Conservation (phyloP, 1,140 invertebrate genomes). For the Musca domestica region DNA sequence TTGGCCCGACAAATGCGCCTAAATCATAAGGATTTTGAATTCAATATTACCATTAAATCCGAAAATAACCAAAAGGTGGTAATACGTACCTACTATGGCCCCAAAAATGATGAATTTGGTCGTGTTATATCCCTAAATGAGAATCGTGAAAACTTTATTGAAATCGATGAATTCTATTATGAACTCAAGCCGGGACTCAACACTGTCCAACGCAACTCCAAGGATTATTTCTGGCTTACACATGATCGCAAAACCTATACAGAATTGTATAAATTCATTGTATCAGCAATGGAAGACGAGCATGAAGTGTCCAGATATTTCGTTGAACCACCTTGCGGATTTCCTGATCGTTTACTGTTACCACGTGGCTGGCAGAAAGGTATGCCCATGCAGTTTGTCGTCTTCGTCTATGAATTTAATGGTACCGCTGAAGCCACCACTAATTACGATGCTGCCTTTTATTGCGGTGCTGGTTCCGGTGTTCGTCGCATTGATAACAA, state of each 20-base stretch:
- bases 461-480: slow-evolving; percentile 45
- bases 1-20: slow-evolving; percentile 62
- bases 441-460: slow-evolving; percentile 42
- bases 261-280: slow-evolving; percentile 53
- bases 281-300: slow-evolving; percentile 51
- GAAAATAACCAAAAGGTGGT: slow-evolving; percentile 50
- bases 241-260: slow-evolving; percentile 53
- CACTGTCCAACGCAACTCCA: slow-evolving; percentile 54
- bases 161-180: slow-evolving; percentile 57
- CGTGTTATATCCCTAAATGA: slow-evolving; percentile 36
- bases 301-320: slow-evolving; percentile 51
- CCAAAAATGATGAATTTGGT: slow-evolving; percentile 54
- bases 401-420: slow-evolving; percentile 55
- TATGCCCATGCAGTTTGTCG: slow-evolving; percentile 59
- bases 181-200: slow-evolving; percentile 55
- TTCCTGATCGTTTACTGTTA: slow-evolving; percentile 56
- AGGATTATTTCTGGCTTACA: slow-evolving; percentile 50
- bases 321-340: slow-evolving; percentile 46
- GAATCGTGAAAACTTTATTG: slow-evolving; percentile 56
- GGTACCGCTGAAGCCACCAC: slow-evolving; percentile 37
- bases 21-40: slow-evolving; percentile 56
- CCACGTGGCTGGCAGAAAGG: slow-evolving; percentile 60
- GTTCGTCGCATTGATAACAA: slow-evolving; percentile 38
- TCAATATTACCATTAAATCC: slow-evolving; percentile 55
- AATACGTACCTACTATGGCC: slow-evolving; percentile 28